Conservation (phyloP, 1,140 invertebrate genomes). For the Drosophila watanabei region DNA sequence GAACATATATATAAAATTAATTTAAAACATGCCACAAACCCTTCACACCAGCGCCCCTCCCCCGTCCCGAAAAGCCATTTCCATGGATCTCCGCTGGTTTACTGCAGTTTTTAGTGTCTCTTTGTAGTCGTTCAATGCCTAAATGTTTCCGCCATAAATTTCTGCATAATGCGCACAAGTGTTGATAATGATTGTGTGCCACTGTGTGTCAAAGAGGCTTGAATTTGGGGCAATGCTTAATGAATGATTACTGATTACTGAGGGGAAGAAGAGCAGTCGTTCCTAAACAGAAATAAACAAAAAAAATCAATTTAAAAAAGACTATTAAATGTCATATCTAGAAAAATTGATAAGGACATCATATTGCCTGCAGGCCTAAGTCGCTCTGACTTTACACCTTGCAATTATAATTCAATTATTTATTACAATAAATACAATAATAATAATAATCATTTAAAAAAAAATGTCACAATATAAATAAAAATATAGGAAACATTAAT, state of each 20-base stretch:
- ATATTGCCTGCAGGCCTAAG: too few species aligned
- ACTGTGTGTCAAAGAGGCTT: not conserved
- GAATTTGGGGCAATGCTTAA: not conserved
- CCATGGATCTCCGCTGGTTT: constrained; percentile 20
- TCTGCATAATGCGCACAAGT: constrained; percentile 57
- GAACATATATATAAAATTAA: constrained; percentile 45
- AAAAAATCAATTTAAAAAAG: too few species aligned
- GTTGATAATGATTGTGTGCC: constrained; percentile 47
- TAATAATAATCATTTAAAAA: too few species aligned
- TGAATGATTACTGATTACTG: not conserved
- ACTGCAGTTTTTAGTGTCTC: constrained; percentile 60
- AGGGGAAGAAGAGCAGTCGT: too few species aligned
- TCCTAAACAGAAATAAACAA: too few species aligned
- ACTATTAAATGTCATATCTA: too few species aligned
- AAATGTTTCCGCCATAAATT: constrained; percentile 65
- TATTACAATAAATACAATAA: too few species aligned
- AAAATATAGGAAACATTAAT: too few species aligned
- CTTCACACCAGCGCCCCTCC: not conserved
- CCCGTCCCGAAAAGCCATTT: not conserved
- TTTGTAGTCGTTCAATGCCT: constrained; percentile 50
- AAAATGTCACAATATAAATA: too few species aligned
- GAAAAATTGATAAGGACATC: too few species aligned
- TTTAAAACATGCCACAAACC: constrained; percentile 46
- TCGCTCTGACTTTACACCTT: too few species aligned
- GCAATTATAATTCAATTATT: too few species aligned